phyloP scores from a whole-genome alignment of 2,888 invertebrate species.

The Tortricodes alternella region DNA sequence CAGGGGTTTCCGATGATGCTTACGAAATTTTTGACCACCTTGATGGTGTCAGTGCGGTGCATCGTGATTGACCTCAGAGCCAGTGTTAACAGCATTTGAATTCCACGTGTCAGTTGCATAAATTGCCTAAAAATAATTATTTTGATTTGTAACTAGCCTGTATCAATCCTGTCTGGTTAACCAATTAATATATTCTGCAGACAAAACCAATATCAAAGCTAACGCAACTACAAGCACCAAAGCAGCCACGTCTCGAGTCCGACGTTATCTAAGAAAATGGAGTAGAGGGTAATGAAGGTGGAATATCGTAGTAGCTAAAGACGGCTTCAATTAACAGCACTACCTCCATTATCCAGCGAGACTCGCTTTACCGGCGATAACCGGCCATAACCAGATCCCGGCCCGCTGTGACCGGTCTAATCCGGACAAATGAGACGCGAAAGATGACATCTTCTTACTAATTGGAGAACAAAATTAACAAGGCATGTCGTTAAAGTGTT shows the following conservation, averaged over 20 bases:
- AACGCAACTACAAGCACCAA: background rate
- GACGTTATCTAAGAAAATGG: conserved; percentile 42
- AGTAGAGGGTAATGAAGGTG: conserved; percentile 40
- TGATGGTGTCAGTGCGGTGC: too few species aligned
- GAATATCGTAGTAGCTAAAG: conserved; percentile 48
- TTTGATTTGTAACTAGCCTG: background rate
- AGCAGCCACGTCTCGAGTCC: conserved; percentile 20
- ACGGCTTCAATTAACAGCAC: conserved; percentile 60
- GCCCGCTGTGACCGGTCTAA: conserved; percentile 53
- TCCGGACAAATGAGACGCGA: conserved; percentile 66
- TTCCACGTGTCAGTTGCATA: too few species aligned
- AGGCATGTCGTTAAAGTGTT: conserved; percentile 30
- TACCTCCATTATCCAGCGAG: conserved; percentile 60
- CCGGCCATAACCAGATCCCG: conserved; percentile 52
- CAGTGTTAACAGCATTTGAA: too few species aligned
- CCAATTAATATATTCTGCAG: too few species aligned
- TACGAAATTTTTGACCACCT: too few species aligned
- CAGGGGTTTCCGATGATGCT: too few species aligned
- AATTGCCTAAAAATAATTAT: too few species aligned
- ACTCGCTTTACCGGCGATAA: conserved; percentile 54
- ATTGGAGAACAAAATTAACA: conserved; percentile 53
- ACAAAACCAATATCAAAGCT: background rate
- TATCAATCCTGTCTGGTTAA: too few species aligned
- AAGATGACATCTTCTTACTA: conserved; percentile 64
- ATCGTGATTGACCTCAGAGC: too few species aligned